Percentiles rank a stretch among this genome's conserved stretches.
Conservation (phyloP, 2,888 invertebrate species). For the Drosophila histrio region DNA sequence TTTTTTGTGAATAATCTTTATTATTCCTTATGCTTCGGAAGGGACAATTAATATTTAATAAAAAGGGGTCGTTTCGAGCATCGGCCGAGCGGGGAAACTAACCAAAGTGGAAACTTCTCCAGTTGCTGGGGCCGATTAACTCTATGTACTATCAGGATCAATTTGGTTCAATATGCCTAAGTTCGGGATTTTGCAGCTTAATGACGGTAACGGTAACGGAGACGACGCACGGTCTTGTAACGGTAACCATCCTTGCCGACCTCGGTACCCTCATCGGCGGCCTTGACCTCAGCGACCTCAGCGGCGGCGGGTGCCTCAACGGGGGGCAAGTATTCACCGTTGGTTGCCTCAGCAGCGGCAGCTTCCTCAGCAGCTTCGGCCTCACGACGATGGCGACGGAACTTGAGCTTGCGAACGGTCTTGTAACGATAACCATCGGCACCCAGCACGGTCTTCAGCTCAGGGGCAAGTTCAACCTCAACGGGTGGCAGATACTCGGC, state of each 20-base stretch:
- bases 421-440: slow-evolving; percentile 78
- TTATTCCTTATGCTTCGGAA: slow-evolving; percentile 67
- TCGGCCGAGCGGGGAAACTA: slow-evolving; percentile 24
- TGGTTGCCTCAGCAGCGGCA: slow-evolving; percentile 54
- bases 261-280: slow-evolving; percentile 75
- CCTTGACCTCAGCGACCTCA: slow-evolving; percentile 47
- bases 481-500: slow-evolving; percentile 74
- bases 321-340: slow-evolving; percentile 79
- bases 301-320: slow-evolving; percentile 50
- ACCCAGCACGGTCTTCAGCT: slow-evolving; percentile 74
- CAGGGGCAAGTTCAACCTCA: slow-evolving; percentile 77
- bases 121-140: slow-evolving; percentile 1
- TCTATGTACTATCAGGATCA: slow-evolving; percentile 75
- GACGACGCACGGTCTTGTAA: slow-evolving; percentile 81
- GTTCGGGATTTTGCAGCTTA: slow-evolving; percentile 50
- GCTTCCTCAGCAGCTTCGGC: slow-evolving; percentile 56
- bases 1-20: slow-evolving; percentile 67
- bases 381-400: slow-evolving; percentile 80
- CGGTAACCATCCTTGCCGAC: slow-evolving; percentile 81
- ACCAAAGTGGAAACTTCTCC: slow-evolving; percentile 8
- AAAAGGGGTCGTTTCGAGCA: slow-evolving; percentile 28
- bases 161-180: slow-evolving; percentile 74
- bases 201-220: slow-evolving; percentile 80
- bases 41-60: slow-evolving; percentile 28
- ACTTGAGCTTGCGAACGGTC: slow-evolving; percentile 73